These are phyloP conservation scores for Ethmia dodecea DNA, from an alignment of 2,888 invertebrate species.

Conservation along the genomic window DNA sequence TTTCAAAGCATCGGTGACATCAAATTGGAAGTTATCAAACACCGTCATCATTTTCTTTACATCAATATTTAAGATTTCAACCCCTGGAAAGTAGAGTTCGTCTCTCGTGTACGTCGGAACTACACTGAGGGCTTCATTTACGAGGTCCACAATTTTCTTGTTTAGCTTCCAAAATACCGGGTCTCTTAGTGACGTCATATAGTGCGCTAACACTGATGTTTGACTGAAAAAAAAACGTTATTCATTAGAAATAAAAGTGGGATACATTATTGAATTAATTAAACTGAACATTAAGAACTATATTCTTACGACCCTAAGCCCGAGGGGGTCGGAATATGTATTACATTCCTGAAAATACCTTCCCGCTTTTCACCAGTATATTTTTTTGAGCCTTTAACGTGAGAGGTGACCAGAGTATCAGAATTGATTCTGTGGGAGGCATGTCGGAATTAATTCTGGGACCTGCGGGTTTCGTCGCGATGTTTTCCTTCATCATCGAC, in stretches of 20 bases:
- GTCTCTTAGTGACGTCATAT: conserved; percentile 81
- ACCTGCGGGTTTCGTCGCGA: no score
- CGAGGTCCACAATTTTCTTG: conserved; percentile 76
- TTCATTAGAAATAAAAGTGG: no score
- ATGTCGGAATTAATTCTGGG: background rate
- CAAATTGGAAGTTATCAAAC: conserved; percentile 81
- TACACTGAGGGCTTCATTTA: conserved; percentile 75
- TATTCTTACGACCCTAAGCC: no score
- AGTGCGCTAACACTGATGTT: conserved; percentile 56
- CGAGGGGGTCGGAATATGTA: no score
- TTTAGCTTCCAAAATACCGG: conserved; percentile 84
- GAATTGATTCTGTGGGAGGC: no score
- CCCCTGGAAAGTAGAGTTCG: conserved; percentile 79
- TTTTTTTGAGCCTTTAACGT: no score
- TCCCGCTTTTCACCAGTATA: no score
- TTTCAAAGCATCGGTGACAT: conserved; percentile 79
- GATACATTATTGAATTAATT: no score
- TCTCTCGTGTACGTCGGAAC: conserved; percentile 76
- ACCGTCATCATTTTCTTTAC: conserved; percentile 81
- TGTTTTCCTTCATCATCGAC: background rate
- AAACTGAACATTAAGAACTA: no score
- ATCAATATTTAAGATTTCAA: conserved; percentile 78
- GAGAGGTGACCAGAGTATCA: no score
- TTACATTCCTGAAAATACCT: no score
- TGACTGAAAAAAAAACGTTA: conserved; percentile 43